Conservation (phyloP, 2,888 invertebrate genomes). For the Sarcophaga rosellei region DNA sequence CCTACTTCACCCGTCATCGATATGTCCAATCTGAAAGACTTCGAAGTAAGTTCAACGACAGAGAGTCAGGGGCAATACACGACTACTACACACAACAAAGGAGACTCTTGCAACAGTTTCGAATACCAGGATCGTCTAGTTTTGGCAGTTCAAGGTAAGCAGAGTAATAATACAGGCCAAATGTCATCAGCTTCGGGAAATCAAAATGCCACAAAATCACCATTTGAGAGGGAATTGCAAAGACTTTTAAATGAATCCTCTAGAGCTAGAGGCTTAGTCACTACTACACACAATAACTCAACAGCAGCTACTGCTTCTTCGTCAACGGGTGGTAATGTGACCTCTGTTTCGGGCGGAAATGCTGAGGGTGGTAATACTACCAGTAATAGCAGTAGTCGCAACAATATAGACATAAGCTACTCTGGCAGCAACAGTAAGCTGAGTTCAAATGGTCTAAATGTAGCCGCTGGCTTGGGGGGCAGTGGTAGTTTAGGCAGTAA, state of each 20-base stretch:
- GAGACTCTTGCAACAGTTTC: constrained; percentile 85
- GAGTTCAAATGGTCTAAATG: constrained; percentile 75
- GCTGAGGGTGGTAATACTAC: constrained; percentile 72
- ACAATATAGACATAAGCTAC: constrained; percentile 78
- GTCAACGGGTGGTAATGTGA: constrained; percentile 70
- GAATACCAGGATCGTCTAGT: constrained; percentile 82
- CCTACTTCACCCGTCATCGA: constrained; percentile 79
- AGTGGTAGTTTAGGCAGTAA: constrained; percentile 74
- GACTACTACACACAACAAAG: constrained; percentile 84
- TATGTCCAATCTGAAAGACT: constrained; percentile 80
- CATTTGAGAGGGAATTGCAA: constrained; percentile 91
- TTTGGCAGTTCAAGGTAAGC: constrained; percentile 71
- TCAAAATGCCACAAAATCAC: constrained; percentile 81
- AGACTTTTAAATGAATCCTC: constrained; percentile 87
- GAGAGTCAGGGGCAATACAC: constrained; percentile 83
- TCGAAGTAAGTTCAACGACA: constrained; percentile 81
- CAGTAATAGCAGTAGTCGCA: constrained; percentile 78
- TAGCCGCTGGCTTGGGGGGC: constrained; percentile 71
- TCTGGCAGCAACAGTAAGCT: constrained; percentile 79
- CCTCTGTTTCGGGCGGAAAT: constrained; percentile 70
- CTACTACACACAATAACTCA: constrained; percentile 70
- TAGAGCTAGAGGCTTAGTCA: constrained; percentile 75
- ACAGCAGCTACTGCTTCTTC: constrained; percentile 66
- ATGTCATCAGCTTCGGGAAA: not conserved
- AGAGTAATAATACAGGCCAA: constrained; percentile 70